These are phyloP conservation scores for Acanthopagrus latus DNA, from an alignment of 2,797 vertebrate species.

Conservation along the genomic window DNA sequence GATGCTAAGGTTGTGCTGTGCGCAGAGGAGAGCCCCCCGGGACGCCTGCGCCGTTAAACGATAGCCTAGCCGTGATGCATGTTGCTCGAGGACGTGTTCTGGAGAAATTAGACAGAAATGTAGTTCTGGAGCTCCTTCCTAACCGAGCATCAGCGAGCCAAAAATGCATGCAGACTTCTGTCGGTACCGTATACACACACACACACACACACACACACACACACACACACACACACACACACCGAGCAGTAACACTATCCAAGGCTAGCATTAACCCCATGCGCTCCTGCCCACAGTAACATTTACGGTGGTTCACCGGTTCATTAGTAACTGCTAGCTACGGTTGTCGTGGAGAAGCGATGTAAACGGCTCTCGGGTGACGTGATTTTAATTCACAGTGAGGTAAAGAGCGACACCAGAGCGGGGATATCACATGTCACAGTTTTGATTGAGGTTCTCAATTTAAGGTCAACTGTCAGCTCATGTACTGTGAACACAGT, in stretches of 20 bases:
- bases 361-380: too few species aligned
- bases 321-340: too few species aligned
- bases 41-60: not conserved
- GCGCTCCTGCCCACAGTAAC: not conserved
- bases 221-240: not conserved
- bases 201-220: too few species aligned
- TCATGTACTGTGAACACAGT: too few species aligned
- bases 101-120: not conserved
- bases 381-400: too few species aligned
- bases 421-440: too few species aligned
- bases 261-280: too few species aligned
- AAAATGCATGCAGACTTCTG: fast-evolving
- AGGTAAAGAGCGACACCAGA: too few species aligned
- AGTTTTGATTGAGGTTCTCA: too few species aligned
- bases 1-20: not conserved
- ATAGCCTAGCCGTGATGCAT: conserved; percentile 38
- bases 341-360: too few species aligned
- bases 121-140: not conserved
- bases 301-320: not conserved
- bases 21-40: too few species aligned
- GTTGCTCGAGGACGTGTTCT: not conserved
- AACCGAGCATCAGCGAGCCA: not conserved
- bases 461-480: too few species aligned
- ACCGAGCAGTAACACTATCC: not conserved
- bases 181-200: not conserved